Base-by-base conservation (phyloP, 2,888 invertebrate species). In the Aporophyla lueneburgensis region DNA sequence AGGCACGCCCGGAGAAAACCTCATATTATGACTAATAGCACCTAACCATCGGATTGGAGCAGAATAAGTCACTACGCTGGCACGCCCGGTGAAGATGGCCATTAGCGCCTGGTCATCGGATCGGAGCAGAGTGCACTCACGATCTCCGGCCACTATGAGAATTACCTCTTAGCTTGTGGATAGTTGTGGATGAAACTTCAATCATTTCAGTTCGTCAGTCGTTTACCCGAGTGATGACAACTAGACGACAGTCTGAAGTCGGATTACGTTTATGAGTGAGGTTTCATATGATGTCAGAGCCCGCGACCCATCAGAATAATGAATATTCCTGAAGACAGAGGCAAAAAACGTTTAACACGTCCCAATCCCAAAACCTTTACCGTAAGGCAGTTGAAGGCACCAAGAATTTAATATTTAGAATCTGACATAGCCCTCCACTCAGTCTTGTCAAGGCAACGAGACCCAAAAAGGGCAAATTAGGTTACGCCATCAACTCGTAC, bases 401-500 rank as follows among this genome's bases (percentile, higher is more conserved):
- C 16, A 70, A 33, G 2, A 6, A 21, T 21, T 21, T 46, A n/a
- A n/a, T 54, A 7, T 1, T n/a, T 72, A 16, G 6, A 73, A 14
- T 27, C 24, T 59, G 12, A 24, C 33, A 53, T 46, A 53, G 51
- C 46, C 53, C 80, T 80, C 61, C 27, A 16, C 21, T 53, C 24
- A 19, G 46, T 46, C 33, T 46, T 49, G 21, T 43, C 77, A 66
- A 66, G 59, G 63, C n/a, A 66, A 81, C n/a, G 19, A 16, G 12
- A 49, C 59, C 53, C 49, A 56, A 69, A 69, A 83, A 80, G 63
- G 58, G 71, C 63, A 70, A 78, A 83, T 66, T 51, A 70, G 21
- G 43, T 80, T 78, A 80, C 80, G 54, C 54, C 79, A 83, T 83
- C 49, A 78, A 49, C 54, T 70, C 49, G 54, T 53, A 68, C 58